These are phyloP conservation scores for Oxygymnocypris stewartii DNA, from an alignment of 2,113 vertebrate species.

Conservation along the genomic window DNA sequence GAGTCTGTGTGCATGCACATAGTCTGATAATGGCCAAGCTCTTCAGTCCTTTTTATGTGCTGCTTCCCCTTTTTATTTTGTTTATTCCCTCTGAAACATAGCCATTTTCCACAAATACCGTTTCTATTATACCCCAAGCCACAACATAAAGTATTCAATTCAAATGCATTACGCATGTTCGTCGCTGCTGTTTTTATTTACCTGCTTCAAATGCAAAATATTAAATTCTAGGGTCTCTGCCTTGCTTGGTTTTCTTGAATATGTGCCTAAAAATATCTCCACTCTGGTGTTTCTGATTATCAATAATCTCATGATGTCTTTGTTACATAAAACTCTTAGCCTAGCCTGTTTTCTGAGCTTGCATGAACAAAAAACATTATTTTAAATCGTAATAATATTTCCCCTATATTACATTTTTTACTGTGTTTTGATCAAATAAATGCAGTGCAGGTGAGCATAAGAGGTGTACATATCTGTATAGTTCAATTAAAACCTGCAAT, in stretches of 20 bases:
- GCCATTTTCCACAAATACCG: not conserved
- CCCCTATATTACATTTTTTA: not conserved
- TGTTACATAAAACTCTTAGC: too few species aligned
- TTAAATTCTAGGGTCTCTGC: not conserved
- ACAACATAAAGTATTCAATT: not conserved
- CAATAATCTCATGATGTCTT: too few species aligned
- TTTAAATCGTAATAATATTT: not conserved
- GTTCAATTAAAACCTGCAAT: not conserved
- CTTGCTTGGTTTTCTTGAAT: not conserved
- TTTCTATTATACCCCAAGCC: not conserved
- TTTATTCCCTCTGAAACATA: not conserved
- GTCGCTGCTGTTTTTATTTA: not conserved
- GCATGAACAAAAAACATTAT: not conserved
- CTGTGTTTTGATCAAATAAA: not conserved
- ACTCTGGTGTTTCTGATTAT: too few species aligned
- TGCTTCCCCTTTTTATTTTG: not conserved
- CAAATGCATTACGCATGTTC: not conserved
- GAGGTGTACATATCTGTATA: not conserved
- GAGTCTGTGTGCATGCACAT: constrained; percentile 12
- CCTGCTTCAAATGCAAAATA: not conserved
- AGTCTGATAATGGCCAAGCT: constrained; percentile 8
- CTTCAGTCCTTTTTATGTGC: not conserved
- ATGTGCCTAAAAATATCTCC: not conserved
- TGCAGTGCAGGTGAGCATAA: not conserved
- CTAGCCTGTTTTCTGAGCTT: too few species aligned